Conservation (phyloP, 2,113 vertebrate species). For the Solea senegalensis region DNA sequence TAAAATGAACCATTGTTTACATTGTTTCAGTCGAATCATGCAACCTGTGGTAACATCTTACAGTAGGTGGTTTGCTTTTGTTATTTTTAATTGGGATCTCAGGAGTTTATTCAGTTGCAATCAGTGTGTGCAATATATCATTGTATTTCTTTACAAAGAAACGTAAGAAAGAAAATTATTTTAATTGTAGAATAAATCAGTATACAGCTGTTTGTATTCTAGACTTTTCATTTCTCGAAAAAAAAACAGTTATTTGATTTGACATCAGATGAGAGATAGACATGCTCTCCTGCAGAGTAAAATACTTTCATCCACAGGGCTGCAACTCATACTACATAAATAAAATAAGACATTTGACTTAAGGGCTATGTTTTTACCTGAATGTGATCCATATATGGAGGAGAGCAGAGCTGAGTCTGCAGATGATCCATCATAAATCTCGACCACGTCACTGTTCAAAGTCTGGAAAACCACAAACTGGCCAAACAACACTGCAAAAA, state of each 20-base stretch:
- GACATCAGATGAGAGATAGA: conserved; percentile 6
- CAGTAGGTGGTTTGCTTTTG: conserved; percentile 22
- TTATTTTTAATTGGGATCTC: conserved; percentile 31
- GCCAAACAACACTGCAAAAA: conserved; percentile 91
- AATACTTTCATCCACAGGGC: not conserved
- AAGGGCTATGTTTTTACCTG: conserved; percentile 82
- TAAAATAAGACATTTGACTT: not conserved
- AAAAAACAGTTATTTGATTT: conserved; percentile 14
- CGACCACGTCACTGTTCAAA: conserved; percentile 89
- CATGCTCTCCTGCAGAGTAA: not conserved
- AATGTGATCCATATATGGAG: conserved; percentile 95
- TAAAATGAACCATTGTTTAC: not conserved
- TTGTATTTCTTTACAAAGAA: conserved; percentile 14
- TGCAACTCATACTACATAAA: not conserved
- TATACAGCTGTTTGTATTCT: not conserved
- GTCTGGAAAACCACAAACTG: conserved; percentile 99
- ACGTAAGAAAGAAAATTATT: not conserved
- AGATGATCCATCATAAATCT: conserved; percentile 92
- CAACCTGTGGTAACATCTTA: conserved; percentile 19
- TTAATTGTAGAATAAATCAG: not conserved
- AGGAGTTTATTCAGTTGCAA: conserved; percentile 29
- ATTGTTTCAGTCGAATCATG: conserved; percentile 9
- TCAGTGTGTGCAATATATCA: conserved; percentile 21
- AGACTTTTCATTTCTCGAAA: not conserved
- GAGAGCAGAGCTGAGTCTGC: conserved; percentile 91